Conservation (phyloP, 2,113 vertebrate genomes). For the Lutjanus erythropterus region DNA sequence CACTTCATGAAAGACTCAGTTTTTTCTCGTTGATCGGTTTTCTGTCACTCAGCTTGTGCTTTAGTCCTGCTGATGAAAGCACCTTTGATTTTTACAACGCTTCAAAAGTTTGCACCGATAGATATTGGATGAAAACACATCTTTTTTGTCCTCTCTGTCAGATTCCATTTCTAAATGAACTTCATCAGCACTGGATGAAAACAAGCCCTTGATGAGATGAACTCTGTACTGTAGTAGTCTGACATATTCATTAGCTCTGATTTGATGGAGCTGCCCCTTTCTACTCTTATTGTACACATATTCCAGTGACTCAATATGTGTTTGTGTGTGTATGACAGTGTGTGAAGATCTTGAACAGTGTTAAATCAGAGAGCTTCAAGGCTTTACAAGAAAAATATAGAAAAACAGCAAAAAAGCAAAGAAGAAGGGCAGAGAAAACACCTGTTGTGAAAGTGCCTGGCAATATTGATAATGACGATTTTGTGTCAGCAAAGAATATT, state of each 20-base stretch:
- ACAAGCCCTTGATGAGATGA: not conserved
- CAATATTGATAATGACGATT: constrained; percentile 16
- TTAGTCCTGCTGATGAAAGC: not conserved
- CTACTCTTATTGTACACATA: not conserved
- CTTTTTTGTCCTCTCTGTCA: constrained; percentile 21
- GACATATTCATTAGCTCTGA: constrained; percentile 1
- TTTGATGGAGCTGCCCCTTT: constrained; percentile 1
- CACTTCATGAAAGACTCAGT: not conserved
- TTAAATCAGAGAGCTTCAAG: constrained; percentile 23
- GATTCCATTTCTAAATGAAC: constrained; percentile 1
- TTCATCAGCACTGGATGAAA: constrained; percentile 5
- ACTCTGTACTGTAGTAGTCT: constrained; percentile 5
- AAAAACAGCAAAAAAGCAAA: not conserved
- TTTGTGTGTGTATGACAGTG: not conserved
- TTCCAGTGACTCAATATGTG: not conserved
- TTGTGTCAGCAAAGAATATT: constrained; percentile 27
- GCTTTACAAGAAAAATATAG: constrained; percentile 10
- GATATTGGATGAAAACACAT: not conserved
- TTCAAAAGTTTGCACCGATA: not conserved
- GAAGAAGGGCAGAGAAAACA: constrained; percentile 9
- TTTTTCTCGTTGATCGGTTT: constrained; percentile 40
- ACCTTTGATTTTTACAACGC: constrained; percentile 6
- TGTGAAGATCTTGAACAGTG: not conserved
- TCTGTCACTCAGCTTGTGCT: constrained; percentile 8
- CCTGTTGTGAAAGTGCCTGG: not conserved